Base-by-base conservation (phyloP, 2,113 vertebrate species). In the Rhinichthys klamathensis region DNA sequence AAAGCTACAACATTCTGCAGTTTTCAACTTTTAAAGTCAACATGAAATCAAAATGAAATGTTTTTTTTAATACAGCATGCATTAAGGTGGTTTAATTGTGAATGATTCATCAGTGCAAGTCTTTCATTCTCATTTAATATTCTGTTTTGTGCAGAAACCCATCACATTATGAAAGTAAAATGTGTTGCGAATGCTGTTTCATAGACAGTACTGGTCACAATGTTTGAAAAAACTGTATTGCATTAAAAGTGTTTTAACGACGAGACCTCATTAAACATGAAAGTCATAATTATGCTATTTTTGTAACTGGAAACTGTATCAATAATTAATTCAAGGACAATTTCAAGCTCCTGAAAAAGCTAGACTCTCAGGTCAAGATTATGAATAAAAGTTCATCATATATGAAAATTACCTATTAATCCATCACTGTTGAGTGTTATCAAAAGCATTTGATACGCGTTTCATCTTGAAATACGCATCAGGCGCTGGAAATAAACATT, bases 181-280 rank as follows among this genome's bases (percentile, higher is more conserved):
- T 65, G 61, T 13, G 38, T 41, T 41, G 38, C 25, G 30, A 13
- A 65, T 65, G 61, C 61, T 30, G 27, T 30, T 65, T 65, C 6
- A 7, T 2, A 30, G 5, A 30, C 1, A 15, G 10, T 54, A 76
- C 51, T 41, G 23, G 58, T 78, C 41, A 51, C 23, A 60, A 51
- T 67, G 44, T 30, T 25, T 38, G 32, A 38, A 35, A 41, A 82
- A 69, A 81, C 60, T 69, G 10, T 27, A 46, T 10, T 74, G 25
- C 46, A 54, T 51, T 54, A 21, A 25, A 54, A 25, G n/a, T 27
- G 46, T 69, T 85, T 23, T 30, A 44, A 49, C 13, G 65, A 85
- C 3, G 56, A 61, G 70, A 44, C 15, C 46, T 82, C 72, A 76
- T 86, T 86, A 82, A 86, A 86, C 65, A 82, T 75, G 8, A 67